phyloP scores from a whole-genome alignment of 2,797 vertebrate genomes.

The Poecilia velifera region DNA sequence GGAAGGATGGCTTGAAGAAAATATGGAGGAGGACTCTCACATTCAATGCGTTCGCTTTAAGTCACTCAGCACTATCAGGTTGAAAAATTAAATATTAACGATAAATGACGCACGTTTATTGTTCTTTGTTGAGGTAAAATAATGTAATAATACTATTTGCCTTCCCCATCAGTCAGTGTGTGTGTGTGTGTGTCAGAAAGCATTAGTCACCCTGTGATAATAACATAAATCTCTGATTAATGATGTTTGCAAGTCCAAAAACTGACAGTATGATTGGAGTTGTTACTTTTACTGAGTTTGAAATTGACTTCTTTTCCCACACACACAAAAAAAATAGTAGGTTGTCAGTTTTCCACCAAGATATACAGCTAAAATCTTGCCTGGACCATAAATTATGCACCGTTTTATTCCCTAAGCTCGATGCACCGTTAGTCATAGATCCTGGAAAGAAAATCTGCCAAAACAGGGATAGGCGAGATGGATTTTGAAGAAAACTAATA shows the following conservation, averaged over 20 bases:
- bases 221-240: not conserved
- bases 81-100: not conserved
- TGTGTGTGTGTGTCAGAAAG: not conserved
- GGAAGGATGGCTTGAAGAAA: not conserved
- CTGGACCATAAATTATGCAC: not conserved
- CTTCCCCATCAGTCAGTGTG: not conserved
- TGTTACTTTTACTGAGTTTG: not conserved
- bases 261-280: not conserved
- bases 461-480: not conserved
- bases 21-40: not conserved
- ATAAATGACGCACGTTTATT: not conserved
- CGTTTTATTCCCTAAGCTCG: not conserved
- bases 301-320: not conserved
- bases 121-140: not conserved
- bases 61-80: no score
- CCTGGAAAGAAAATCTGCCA: not conserved
- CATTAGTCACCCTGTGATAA: not conserved
- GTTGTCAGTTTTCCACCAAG: not conserved
- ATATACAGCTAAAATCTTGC: not conserved
- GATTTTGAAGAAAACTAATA: not conserved
- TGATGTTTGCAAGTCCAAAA: not conserved
- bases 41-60: conserved; percentile 19
- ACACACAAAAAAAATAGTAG: not conserved
- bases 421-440: not conserved
- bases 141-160: not conserved